A percentile compares a stretch with the other conserved stretches of the same genome.
These are phyloP conservation scores for Erebia ligea DNA, from an alignment of 2,888 invertebrate species.

Conservation along the genomic window DNA sequence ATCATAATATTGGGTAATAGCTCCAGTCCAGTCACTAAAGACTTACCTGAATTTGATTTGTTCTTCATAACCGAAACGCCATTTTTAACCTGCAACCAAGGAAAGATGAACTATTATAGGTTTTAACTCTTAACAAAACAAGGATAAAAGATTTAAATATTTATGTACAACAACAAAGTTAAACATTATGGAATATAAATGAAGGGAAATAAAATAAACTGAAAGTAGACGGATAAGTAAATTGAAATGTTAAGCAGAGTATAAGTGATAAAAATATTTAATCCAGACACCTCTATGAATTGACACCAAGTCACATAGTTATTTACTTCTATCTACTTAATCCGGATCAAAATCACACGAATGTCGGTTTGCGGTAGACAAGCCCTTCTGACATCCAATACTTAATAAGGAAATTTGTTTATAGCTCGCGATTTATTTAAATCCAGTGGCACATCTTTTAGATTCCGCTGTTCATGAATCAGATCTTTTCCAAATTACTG, in stretches of 20 bases:
- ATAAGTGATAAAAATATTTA: constrained; percentile 8
- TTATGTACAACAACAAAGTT: no score
- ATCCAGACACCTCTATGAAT: constrained; percentile 14
- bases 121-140: not conserved
- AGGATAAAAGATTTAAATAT: not conserved
- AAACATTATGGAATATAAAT: not conserved
- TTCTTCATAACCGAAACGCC: constrained; percentile 71
- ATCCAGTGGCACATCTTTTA: not conserved
- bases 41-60: constrained; percentile 70
- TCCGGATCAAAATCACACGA: constrained; percentile 36
- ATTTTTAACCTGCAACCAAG: constrained; percentile 70
- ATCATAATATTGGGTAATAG: constrained; percentile 51
- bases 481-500: not conserved
- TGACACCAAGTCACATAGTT: not conserved
- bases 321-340: constrained; percentile 33
- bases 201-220: not conserved
- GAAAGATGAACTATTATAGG: constrained; percentile 34
- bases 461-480: not conserved
- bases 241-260: constrained; percentile 1
- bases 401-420: constrained; percentile 37
- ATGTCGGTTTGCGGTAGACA: constrained; percentile 31
- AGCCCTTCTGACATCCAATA: constrained; percentile 36
- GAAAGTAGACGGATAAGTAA: not conserved
- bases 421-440: constrained; percentile 7
- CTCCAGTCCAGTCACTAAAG: constrained; percentile 61